A percentile compares a stretch with the other conserved stretches of the same genome.
phyloP scores from a whole-genome alignment of 2,113 vertebrate species.

The Myotis davidii region DNA sequence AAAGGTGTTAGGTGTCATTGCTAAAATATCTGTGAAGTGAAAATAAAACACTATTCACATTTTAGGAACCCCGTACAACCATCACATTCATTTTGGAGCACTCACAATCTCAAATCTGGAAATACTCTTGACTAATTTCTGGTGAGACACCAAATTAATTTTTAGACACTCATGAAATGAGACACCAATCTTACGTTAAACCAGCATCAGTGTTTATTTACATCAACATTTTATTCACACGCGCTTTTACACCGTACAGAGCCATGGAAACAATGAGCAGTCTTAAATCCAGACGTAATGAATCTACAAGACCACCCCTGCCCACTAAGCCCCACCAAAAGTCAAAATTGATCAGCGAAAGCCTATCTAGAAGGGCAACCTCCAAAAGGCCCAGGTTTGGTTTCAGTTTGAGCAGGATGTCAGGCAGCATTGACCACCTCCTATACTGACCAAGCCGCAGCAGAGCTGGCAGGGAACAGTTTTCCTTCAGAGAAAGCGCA shows the following conservation, averaged over 20 bases:
- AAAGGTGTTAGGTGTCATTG: neutral
- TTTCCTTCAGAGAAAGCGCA: neutral
- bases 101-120: constrained; percentile 2
- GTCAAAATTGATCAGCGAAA: neutral
- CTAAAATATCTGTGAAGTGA: neutral
- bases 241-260: constrained; percentile 37
- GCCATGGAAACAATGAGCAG: constrained; percentile 39
- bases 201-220: neutral
- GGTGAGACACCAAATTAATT: neutral
- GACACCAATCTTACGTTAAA: constrained; percentile 25
- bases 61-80: neutral
- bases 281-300: neutral
- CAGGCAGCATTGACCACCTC: neutral
- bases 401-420: neutral
- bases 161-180: constrained; percentile 5
- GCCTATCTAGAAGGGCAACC: neutral
- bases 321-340: neutral
- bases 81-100: neutral
- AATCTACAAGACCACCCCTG: neutral
- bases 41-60: neutral
- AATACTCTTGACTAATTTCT: constrained; percentile 16
- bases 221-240: constrained; percentile 17
- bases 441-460: neutral
- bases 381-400: neutral
- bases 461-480: accelerated